Percentiles rank a stretch among this genome's conserved stretches.
Evolutionary conservation across 2,888 invertebrate genomes (phyloP).

Genomic region (Meteorus colon): DNA sequence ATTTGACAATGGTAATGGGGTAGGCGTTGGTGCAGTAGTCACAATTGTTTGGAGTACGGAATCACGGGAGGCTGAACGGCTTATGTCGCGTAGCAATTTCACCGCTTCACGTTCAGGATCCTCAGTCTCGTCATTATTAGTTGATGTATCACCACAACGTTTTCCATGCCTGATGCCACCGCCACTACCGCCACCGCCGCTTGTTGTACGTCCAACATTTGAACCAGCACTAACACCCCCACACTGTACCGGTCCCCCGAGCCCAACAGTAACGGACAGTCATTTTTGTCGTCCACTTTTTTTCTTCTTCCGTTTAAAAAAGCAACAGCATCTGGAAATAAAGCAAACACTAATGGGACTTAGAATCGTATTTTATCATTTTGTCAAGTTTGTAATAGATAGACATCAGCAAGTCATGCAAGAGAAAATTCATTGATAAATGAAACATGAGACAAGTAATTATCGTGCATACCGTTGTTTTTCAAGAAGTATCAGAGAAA

Average conservation of each 20-base stretch:
- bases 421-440: conserved; percentile 8
- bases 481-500: background rate
- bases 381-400: conserved; percentile 45
- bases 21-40: conserved; percentile 64
- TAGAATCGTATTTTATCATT: conserved; percentile 65
- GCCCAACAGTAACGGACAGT: conserved; percentile 84
- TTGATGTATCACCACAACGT: conserved; percentile 29
- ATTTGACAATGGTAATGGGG: conserved; percentile 67
- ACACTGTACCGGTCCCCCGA: conserved; percentile 75
- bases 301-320: conserved; percentile 99
- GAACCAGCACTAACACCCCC: conserved; percentile 65
- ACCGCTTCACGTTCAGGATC: conserved; percentile 76
- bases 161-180: conserved; percentile 46
- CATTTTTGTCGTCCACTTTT: conserved; percentile 93
- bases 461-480: background rate
- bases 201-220: conserved; percentile 39
- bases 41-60: conserved; percentile 75
- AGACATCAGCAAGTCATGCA: conserved; percentile 58
- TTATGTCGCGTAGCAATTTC: conserved; percentile 78
- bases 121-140: conserved; percentile 39
- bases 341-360: conserved; percentile 73
- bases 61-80: conserved; percentile 79
- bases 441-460: conserved; percentile 1
- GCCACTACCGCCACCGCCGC: conserved; percentile 43
- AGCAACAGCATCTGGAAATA: conserved; percentile 95